phyloP scores from a whole-genome alignment of 2,797 vertebrate species.

The Alcedo quadribrachys region DNA sequence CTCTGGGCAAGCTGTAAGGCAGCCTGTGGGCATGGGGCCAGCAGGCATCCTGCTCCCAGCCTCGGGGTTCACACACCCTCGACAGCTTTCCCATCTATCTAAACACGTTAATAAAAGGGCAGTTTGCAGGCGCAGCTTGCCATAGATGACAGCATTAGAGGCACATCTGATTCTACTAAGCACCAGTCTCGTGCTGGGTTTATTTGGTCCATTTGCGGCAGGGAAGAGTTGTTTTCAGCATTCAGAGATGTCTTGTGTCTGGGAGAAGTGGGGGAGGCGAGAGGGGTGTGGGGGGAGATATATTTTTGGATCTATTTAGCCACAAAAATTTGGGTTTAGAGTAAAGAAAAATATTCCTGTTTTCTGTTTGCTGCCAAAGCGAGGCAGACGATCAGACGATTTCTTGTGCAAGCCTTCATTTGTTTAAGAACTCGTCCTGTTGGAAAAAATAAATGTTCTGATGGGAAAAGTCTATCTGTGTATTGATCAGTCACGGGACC shows the following conservation, averaged over 20 bases:
- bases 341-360: slow-evolving; percentile 48
- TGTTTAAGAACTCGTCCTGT: slow-evolving; percentile 45
- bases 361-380: slow-evolving; percentile 44
- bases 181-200: slow-evolving; percentile 43
- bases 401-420: slow-evolving; percentile 36
- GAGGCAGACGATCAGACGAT: slow-evolving; percentile 12
- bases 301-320: slow-evolving; percentile 57
- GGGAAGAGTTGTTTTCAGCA: background rate
- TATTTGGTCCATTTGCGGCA: background rate
- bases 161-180: slow-evolving; percentile 22
- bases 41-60: rapidly evolving
- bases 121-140: slow-evolving; percentile 9
- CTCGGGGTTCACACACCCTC: background rate
- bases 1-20: background rate
- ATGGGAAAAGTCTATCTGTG: background rate
- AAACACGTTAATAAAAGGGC: slow-evolving; percentile 28
- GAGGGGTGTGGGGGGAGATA: background rate
- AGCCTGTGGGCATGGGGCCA: rapidly evolving
- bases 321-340: slow-evolving; percentile 56
- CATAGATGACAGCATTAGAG: slow-evolving; percentile 48
- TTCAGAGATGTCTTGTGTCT: slow-evolving; percentile 25
- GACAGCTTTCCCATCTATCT: background rate
- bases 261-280: background rate
- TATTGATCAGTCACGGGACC: background rate
- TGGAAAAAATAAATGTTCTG: slow-evolving; percentile 38